These are phyloP conservation scores for Cerceris rybyensis DNA, from an alignment of 2,888 invertebrate species.

Conservation along the genomic window DNA sequence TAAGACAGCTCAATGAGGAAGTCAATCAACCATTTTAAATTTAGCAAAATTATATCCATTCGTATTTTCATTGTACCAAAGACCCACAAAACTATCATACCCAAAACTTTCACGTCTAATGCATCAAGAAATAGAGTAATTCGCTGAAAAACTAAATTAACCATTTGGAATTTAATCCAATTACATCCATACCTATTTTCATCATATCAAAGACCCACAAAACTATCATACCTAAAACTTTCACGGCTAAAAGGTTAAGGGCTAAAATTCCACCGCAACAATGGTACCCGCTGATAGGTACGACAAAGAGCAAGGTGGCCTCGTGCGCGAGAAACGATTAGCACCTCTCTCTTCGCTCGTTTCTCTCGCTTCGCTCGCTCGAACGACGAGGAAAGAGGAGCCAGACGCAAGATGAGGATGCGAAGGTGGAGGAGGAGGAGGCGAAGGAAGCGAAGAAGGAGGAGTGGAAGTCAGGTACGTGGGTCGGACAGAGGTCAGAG, in stretches of 20 bases:
- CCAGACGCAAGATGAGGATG: slow-evolving; percentile 25
- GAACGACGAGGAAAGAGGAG: slow-evolving; percentile 16
- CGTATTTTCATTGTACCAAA: too few relatives aligned
- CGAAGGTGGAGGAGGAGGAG: slow-evolving; percentile 34
- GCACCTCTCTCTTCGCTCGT: slow-evolving; percentile 43
- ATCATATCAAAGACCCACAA: too few relatives aligned
- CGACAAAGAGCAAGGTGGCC: slow-evolving; percentile 47
- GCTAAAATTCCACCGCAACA: slow-evolving; percentile 16
- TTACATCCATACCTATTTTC: too few relatives aligned
- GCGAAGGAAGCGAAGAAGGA: slow-evolving; percentile 21
- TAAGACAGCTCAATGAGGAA: neutral
- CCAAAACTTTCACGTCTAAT: too few relatives aligned
- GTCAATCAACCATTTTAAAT: too few relatives aligned
- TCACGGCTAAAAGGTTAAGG: neutral
- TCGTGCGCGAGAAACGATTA: slow-evolving; percentile 59
- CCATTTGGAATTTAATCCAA: too few relatives aligned
- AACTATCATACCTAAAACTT: neutral
- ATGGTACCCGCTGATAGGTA: slow-evolving; percentile 15
- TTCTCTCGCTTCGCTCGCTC: slow-evolving; percentile 35
- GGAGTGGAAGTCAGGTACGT: slow-evolving; percentile 72
- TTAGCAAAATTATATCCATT: too few relatives aligned
- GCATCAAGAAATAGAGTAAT: too few relatives aligned
- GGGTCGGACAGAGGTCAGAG: slow-evolving; percentile 72
- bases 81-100: too few relatives aligned
- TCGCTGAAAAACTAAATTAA: too few relatives aligned